Evolutionary conservation across 2,888 invertebrate species (phyloP), one percentile per base, ranked within the genome.

Genomic region (Melikaiella ostensackeni): DNA sequence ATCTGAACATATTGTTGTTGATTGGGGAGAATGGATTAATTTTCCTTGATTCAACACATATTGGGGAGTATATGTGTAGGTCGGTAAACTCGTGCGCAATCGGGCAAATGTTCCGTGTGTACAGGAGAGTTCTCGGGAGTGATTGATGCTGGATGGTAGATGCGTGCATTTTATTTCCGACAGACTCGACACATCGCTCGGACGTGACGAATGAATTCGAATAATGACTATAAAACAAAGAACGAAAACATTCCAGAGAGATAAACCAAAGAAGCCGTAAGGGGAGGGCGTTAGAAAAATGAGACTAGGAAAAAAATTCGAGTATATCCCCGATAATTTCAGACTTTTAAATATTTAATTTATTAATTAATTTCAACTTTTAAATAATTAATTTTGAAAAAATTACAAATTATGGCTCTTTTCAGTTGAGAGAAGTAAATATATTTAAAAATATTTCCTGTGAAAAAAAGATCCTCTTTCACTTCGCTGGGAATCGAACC

Each of bases 181-280:
- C 81, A 78, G 80, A 61, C 76, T 80, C 79, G 76, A 59, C 50
- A 75, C 79, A 80, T 82, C 82, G 79, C 80, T 83, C 75, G 81
- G 80, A 82, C 84, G 83, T 86, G 85, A 86, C 81, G 84, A 83
- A 85, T 85, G 85, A 84, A 84, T 85, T 82, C 79, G 77, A 83
- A 84, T 84, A 83, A 81, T 78, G 79, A 83, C 81, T 81, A 80
- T 77, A 75, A 62, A 46, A 77, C 57, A 62, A 64, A 74, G 55
- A 61, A 74, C 79, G 76, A 77, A 78, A 50, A 73, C 62, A 74
- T 76, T 74, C 42, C 16, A 75, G 55, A 55, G 79, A 80, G 78
- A 80, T 79, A 76, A 74, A 79, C 55, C 76, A 77, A 77, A 79
- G 81, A 57, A 75, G 74, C 35, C 74, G 80, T 78, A 76, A 83